Conservation (phyloP, 2,888 invertebrate genomes). For the Aspidiotus rigidus region DNA sequence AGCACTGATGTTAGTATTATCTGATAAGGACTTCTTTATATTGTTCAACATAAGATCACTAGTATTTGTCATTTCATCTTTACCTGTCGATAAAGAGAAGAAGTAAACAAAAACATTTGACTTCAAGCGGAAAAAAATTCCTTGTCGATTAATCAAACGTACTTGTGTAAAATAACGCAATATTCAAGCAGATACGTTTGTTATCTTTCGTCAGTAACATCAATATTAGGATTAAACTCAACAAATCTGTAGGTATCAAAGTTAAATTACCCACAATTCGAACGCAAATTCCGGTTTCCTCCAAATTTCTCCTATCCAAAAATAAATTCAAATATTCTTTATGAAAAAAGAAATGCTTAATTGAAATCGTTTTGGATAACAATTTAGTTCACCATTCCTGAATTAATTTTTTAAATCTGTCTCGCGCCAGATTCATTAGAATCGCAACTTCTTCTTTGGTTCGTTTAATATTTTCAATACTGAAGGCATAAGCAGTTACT, state of each 20-base stretch:
- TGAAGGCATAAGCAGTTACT: constrained; percentile 97
- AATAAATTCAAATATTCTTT: no score
- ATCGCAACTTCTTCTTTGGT: constrained; percentile 78
- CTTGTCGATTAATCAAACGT: constrained; percentile 37
- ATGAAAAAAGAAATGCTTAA: no score
- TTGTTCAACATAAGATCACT: constrained; percentile 60
- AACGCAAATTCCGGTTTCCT: constrained; percentile 73
- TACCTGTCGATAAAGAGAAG: constrained; percentile 45
- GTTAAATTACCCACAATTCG: constrained; percentile 77
- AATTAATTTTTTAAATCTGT: constrained; percentile 72
- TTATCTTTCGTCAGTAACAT: constrained; percentile 71
- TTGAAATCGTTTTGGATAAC: not conserved
- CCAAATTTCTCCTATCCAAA: constrained; percentile 57
- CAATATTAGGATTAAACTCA: constrained; percentile 64
- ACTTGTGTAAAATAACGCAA: constrained; percentile 77
- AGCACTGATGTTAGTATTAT: constrained; percentile 66
- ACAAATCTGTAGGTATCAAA: constrained; percentile 69
- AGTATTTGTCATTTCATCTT: constrained; percentile 73
- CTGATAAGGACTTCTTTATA: constrained; percentile 54
- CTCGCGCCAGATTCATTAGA: constrained; percentile 74
- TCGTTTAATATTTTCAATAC: constrained; percentile 97
- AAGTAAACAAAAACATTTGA: no score
- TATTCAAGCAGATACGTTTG: constrained; percentile 62
- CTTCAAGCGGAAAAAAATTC: no score
- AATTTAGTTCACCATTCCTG: constrained; percentile 59